Conservation (phyloP, 2,888 invertebrate species). For the Epicampocera succincta region DNA sequence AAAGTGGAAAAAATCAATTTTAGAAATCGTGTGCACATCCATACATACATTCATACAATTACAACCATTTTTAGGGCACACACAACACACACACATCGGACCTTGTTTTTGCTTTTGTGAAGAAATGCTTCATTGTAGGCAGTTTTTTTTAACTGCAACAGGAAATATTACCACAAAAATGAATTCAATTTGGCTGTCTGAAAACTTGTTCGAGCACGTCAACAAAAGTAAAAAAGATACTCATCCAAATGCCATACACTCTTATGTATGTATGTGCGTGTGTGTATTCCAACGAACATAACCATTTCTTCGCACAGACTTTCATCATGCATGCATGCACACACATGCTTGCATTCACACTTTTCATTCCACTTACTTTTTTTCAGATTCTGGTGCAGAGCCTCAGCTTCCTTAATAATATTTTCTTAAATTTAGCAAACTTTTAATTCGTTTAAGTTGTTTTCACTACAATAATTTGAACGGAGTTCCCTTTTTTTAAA, state of each 20-base stretch:
- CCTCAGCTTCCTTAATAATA: neutral
- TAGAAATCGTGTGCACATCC: neutral
- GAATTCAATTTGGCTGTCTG: neutral
- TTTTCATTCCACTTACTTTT: conserved; percentile 48
- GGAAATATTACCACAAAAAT: conserved; percentile 14
- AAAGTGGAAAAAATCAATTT: conserved; percentile 62
- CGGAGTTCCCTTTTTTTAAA: conserved; percentile 12
- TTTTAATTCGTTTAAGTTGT: conserved; percentile 16
- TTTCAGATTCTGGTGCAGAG: conserved; percentile 14
- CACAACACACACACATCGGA: neutral
- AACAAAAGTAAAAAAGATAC: conserved; percentile 7
- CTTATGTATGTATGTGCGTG: too few relatives aligned
- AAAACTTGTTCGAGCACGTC: conserved; percentile 28
- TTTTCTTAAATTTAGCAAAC: conserved; percentile 3
- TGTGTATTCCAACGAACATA: conserved; percentile 26
- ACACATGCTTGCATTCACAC: conserved; percentile 15
- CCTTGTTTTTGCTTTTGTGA: neutral
- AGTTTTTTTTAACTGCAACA: conserved; percentile 13
- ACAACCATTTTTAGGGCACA: conserved; percentile 19
- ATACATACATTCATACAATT: too few relatives aligned
- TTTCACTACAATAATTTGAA: conserved; percentile 6
- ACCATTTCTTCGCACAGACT: conserved; percentile 8
- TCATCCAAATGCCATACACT: conserved; percentile 15
- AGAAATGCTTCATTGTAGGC: neutral
- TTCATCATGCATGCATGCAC: conserved; percentile 4